Evolutionary conservation across 2,113 vertebrate species (phyloP), one percentile per base, ranked within the genome.

Genomic region (Charina bottae): DNA sequence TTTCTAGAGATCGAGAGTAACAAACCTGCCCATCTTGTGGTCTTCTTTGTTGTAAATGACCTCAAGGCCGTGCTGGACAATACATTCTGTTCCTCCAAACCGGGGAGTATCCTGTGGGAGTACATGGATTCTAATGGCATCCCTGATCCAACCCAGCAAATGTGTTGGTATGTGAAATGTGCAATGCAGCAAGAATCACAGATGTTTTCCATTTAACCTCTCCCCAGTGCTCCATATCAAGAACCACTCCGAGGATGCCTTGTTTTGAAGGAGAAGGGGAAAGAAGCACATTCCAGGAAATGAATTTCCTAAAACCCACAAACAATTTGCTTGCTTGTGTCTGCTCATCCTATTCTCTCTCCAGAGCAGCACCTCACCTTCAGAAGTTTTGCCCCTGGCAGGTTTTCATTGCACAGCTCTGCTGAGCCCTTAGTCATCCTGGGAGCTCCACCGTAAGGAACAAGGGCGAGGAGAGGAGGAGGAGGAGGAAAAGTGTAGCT

Each of bases 151-250:
- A 37, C 8, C 59, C 49, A 55, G 46, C 49, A 86, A 64, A 87
- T 90, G 37, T 49, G 60, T 26, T 64, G 83, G 90, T 60, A 37
- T 90, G 12, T 86, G 90, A 64, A 91, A 64, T 85, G 84, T 37
- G n/a, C 84, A 91, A 26, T 54, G 90, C 90, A 91, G 90, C 59
- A 86, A 64, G 84, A 68, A 91, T 54, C 49, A 42, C 37, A 85
- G 90, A 91, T 64, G 84, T 68, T 91, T 64, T 86, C 49, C 28
- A 55, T 68, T 62, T 86, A 54, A 68, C 83, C 23, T 86, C 23
- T 91, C 59, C 83, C 59, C 12, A 26, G 83, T 12, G 84, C 60
- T 26, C 49, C 33, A 10, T 68, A 68, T 85, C 56, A 42, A 84
- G 89, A 84, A 58, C 56, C 55, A 49, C 56, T 84, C 83, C 3